Evolutionary conservation across 2,797 vertebrate species (phyloP), one percentile per base, ranked within the genome.

Genomic region (Sparus aurata): DNA sequence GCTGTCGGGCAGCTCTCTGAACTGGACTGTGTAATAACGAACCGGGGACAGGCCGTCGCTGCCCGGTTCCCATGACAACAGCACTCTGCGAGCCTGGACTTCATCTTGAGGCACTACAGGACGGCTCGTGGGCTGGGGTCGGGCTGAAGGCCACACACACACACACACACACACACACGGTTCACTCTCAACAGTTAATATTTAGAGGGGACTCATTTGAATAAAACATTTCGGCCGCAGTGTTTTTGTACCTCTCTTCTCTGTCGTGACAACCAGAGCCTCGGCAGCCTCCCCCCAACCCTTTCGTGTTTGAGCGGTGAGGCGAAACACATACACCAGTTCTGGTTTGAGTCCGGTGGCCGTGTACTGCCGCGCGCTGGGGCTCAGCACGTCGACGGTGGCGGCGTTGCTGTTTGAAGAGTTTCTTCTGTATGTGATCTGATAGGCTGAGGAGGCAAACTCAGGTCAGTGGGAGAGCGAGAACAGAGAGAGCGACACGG

Each of bases 261-360:
- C 98, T 0, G 98, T 99, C 72, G 98, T 99, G 86, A 99, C 97
- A 85, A 99, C 98, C 80, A 99, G 87, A 0, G 97, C 98, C 90
- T 99, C 98, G 0, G 98, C 96, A 0, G 96, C 96, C 84, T 98
- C 97, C 0, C 98, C 98, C 98, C 98, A 99, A 65, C 98, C 98
- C 80, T 99, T 99, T 68, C 98, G 96, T 49, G 98, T 99, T 92
- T 98, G 98, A 12, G 98, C 98, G 0, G 96, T 96, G 87, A 99
- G 95, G n/a, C 97, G 96, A 92, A 98, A 99, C 55, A 99, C 94
- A 86, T 99, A 99, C 77, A 96, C 96, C 15, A 94, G 93, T 84
- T 99, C 98, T 0, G 97, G 96, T 89, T 96, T 96, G 58, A 99
- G 96, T 3, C 96, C 91, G 0, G 93, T 85, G 17, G 97, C 97